Evolutionary conservation across 2,888 invertebrate species (phyloP).

Genomic region (Elegia similella): DNA sequence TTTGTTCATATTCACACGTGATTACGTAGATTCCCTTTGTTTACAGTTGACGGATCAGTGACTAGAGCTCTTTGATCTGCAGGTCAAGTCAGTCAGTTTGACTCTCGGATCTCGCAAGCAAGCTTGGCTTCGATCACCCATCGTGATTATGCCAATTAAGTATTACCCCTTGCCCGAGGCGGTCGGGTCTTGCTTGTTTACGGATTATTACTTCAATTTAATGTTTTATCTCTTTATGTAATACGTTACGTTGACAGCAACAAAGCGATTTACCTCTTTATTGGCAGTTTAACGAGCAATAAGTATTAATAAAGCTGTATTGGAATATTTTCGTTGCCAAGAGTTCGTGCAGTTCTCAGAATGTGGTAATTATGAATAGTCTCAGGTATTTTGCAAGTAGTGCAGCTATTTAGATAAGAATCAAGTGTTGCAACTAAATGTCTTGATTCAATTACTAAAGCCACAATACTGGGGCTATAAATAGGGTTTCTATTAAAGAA

Average conservation of each 20-base stretch:
- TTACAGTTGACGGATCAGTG: conserved; percentile 30
- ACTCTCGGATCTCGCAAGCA: conserved; percentile 29
- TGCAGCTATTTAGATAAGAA: conserved; percentile 3
- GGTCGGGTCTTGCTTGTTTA: conserved; percentile 12
- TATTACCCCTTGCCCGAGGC: conserved; percentile 22
- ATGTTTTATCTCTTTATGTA: conserved; percentile 14
- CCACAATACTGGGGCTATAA: neutral
- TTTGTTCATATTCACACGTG: conserved; percentile 12
- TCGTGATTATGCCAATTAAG: conserved; percentile 38
- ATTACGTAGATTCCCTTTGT: conserved; percentile 21
- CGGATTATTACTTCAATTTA: conserved; percentile 17
- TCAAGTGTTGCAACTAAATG: conserved; percentile 9
- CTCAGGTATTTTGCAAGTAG: conserved; percentile 3
- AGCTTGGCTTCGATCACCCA: conserved; percentile 37
- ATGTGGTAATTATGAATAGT: conserved; percentile 13
- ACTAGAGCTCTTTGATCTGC: conserved; percentile 30
- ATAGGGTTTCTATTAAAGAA: neutral
- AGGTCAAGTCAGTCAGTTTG: conserved; percentile 35
- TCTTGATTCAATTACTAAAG: conserved; percentile 6
- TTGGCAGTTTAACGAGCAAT: conserved; percentile 8
- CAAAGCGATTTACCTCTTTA: conserved; percentile 12
- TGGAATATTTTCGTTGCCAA: conserved; percentile 1
- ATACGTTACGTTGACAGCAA: conserved; percentile 15
- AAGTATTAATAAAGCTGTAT: conserved; percentile 8
- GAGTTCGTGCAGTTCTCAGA: neutral